Conservation (phyloP, 1,140 invertebrate genomes). For the Cotesia glomerata region DNA sequence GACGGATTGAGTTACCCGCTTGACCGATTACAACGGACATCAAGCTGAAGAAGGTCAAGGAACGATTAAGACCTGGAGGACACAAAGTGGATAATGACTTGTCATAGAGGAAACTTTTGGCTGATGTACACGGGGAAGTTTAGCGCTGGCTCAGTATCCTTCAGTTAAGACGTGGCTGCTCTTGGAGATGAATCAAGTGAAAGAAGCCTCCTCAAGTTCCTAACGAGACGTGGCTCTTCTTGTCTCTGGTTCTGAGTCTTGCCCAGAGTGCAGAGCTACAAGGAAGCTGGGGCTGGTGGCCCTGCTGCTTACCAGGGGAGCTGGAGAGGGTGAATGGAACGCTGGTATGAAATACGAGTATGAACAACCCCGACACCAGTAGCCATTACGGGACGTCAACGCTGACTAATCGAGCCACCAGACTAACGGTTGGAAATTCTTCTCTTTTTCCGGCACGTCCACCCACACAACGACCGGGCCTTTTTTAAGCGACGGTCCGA, state of each 20-base stretch:
- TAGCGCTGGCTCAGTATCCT: background rate
- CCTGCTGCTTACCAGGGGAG: background rate
- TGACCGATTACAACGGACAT: background rate
- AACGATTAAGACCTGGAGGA: constrained; percentile 1
- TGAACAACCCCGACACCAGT: constrained; percentile 46
- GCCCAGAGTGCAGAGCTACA: background rate
- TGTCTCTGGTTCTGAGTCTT: constrained; percentile 46
- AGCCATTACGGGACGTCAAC: constrained; percentile 41
- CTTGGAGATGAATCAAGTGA: background rate
- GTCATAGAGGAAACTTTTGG: constrained; percentile 49
- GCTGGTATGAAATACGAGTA: constrained; percentile 49
- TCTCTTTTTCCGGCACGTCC: constrained; percentile 31
- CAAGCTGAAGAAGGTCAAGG: constrained; percentile 22
- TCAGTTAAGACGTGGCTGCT: too few species aligned
- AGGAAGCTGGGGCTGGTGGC: constrained; percentile 43
- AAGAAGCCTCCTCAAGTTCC: constrained; percentile 50
- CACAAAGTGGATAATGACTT: constrained; percentile 29
- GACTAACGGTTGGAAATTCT: constrained; percentile 38
- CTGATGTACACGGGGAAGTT: constrained; percentile 37
- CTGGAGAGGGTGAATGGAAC: background rate
- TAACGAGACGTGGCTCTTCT: constrained; percentile 47
- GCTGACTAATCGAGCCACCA: constrained; percentile 46
- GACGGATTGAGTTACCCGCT: background rate
- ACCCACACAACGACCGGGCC: background rate
- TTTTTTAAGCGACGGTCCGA: background rate